phyloP scores from a whole-genome alignment of 2,113 vertebrate species.

The Donacobius atricapilla region DNA sequence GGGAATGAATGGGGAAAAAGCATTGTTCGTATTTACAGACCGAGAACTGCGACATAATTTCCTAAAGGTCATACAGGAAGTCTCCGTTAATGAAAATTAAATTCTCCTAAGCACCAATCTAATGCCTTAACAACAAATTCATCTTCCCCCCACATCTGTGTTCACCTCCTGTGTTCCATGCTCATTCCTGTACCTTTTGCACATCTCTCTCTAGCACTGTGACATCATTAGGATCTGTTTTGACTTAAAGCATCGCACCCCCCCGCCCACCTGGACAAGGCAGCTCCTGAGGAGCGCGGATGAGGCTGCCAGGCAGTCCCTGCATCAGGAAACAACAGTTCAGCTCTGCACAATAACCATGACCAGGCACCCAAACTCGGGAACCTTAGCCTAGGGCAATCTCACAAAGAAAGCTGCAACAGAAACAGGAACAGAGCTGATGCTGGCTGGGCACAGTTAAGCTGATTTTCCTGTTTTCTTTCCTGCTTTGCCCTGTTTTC shows the following conservation, averaged over 20 bases:
- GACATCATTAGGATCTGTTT: neutral
- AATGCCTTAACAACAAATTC: neutral
- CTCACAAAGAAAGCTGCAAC: neutral
- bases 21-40: neutral
- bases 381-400: neutral
- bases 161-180: neutral
- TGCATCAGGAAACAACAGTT: neutral
- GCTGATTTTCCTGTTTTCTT: neutral
- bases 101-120: neutral
- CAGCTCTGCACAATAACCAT: neutral
- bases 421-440: neutral
- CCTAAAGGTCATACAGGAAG: neutral
- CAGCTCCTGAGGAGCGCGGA: fast-evolving
- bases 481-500: neutral
- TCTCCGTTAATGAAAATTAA: neutral
- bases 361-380: neutral
- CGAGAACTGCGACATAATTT: neutral
- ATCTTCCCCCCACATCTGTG: neutral
- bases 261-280: neutral
- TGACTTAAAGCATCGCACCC: neutral
- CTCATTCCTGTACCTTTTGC: neutral
- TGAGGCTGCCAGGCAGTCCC: neutral
- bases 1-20: neutral
- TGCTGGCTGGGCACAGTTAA: neutral
- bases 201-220: neutral